phyloP scores from a whole-genome alignment of 2,113 vertebrate species.

The Cyprinodon tularosa region DNA sequence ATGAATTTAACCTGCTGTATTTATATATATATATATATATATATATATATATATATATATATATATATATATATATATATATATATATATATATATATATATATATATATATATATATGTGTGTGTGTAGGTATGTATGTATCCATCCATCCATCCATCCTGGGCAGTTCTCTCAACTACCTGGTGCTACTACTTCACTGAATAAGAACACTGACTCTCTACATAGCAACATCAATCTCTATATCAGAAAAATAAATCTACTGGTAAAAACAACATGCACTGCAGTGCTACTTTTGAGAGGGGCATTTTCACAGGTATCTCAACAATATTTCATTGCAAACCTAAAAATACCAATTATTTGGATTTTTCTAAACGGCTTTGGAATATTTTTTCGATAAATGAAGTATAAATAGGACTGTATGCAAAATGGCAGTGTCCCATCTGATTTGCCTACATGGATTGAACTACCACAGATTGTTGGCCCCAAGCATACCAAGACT shows the following conservation, averaged over 20 bases:
- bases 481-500: background rate
- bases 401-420: background rate
- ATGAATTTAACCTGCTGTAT: too few species aligned
- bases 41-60: too few species aligned
- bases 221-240: background rate
- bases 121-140: too few species aligned
- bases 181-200: background rate
- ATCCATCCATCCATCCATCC: too few species aligned
- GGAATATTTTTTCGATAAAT: background rate
- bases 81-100: too few species aligned
- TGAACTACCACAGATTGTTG: background rate
- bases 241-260: background rate
- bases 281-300: background rate
- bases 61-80: too few species aligned
- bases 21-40: too few species aligned
- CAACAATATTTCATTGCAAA: background rate
- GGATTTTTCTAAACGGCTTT: background rate
- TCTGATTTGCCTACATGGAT: background rate
- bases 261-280: background rate
- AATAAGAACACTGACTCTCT: background rate
- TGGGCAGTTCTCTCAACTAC: too few species aligned
- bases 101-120: too few species aligned
- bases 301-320: background rate
- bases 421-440: background rate
- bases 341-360: background rate